Base-by-base conservation (phyloP, 2,113 vertebrate genomes). In the Dermatemys mawii region DNA sequence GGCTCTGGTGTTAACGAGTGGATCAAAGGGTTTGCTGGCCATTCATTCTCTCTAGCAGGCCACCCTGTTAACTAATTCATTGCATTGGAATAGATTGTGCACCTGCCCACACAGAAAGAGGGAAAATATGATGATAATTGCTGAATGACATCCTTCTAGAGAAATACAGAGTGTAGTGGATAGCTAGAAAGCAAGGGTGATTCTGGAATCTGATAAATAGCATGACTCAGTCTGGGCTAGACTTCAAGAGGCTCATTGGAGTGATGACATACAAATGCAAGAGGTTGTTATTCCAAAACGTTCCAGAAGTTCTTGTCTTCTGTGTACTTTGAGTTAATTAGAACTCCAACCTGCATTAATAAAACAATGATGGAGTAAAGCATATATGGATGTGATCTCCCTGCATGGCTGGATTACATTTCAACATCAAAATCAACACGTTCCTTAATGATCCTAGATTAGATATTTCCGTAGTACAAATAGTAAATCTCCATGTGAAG, bases 271-370 rank as follows among this genome's bases (percentile, higher is more conserved):
- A 88, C 12, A 48, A 91, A 95, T 14, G 57, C 57, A 96, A 41
- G 67, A 90, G 80, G 75, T 81, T 86, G 26, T 29, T 95, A 63
- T 94, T 93, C 84, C 83, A 88, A 97, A 91, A 9, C 78, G 63
- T 76, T 92, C 86, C 86, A 84, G 6, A n/a, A 51, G 38, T 51
- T 82, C 60, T 88, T 94, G 57, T 84, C 91, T 50, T 90, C 88
- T 44, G 78, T 85, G 79, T 82, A 78, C 83, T 93, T 96, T 51
- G 90, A 97, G 93, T 44, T 85, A 89, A 95, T 85, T 93, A 82
- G 46, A 92, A 86, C 92, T 75, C 50, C 85, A 93, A 32, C 11
- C 82, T 83, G 79, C 54, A 51, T 54, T 70, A 88, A 88, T 14
- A 55, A 91, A 91, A 35, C 76, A 80, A 93, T 22, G 0, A 89